Evolutionary conservation across 2,888 invertebrate genomes (phyloP), one percentile per base, ranked within the genome.

Genomic region (Liposcelis brunnea): DNA sequence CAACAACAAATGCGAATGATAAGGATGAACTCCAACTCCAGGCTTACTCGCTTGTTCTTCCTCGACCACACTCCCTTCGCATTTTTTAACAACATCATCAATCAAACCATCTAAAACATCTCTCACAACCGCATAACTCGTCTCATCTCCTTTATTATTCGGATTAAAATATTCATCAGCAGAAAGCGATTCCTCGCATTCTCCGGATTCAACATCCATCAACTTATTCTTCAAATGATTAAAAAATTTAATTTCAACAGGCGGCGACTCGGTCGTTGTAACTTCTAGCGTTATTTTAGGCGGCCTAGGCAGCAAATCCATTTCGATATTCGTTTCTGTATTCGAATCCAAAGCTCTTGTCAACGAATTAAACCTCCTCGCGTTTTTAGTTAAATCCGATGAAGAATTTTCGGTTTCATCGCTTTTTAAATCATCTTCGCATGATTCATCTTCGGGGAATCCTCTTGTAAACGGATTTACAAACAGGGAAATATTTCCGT

Each of bases 1-100:
- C 2, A 90, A 66, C 35, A 89, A 69, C 64, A 90, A 72, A 58
- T 89, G 87, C 16, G 83, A 80, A 59, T 89, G 87, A 47, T 84
- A 74, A 19, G 80, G 78, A 59, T 82, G 80, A 32, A 83, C 68
- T 11, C 66, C 63, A 10, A 61, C 55, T 2, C 62, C 62, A 19
- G 56, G 53, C 42, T 56, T 57, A 26, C 8, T 37, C 8, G 43
- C 43, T 43, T 44, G 26, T 2, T 45, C 47, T 33, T 50, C 45
- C 36, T 49, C 42, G 15, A 45, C 47, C 7, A 50, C 48, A 31
- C 52, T 54, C 33, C 58, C 58, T 26, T 54, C 52, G 19, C 15
- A 18, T 45, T 53, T 55, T 8, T 55, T 58, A 40, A 66, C 64
- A 14, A 72, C 72, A 49, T 64, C 65, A 50, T 74, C 70, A 2